Evolutionary conservation across 92 coral and sea anemone genomes (phyloP), one percentile per base, ranked within the genome.

Genomic region (Umimayanthus kanabou): DNA sequence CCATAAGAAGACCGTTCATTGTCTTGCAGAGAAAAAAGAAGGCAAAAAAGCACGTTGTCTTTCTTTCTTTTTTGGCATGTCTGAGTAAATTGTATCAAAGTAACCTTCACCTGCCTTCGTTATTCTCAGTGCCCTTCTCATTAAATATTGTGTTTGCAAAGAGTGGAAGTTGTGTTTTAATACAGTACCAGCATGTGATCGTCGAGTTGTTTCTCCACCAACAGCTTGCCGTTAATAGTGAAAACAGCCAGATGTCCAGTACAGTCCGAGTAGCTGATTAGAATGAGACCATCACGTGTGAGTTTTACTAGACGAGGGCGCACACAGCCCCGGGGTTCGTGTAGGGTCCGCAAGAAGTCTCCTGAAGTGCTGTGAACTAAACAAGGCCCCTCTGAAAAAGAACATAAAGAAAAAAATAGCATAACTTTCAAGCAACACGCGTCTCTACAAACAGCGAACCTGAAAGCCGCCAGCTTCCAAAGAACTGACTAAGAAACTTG

Each of bases 171-270:
- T 75, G 39, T 47, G 26, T 14, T 73, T 8, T 9, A 7, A 43
- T n/a, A 81, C 91, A 15, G 65, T 80, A 97, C 99, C 96, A 97
- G 89, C 89, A 95, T 92, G 83, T 95, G 98, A n/a, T 97, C 99
- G 81, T 95, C 98, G n/a, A 97, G 92, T 74, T 89, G 85, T 61
- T 81, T 91, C 61, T 92, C 90, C 80, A 86, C 93, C 43, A 88
- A 76, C 88, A 92, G 84, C 61, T 88, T 89, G 43, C 99, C 99
- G 85, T 97, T 97, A 75, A 92, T 84, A 11, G 99, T 92, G 84
- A 95, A 97, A 85, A 95, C 96, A n/a, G 99, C 98, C 85, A 97
- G 81, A 85, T 95, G 94, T 33, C 99, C 99, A 49, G 94, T 97
- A 23, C 95, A 92, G 90, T 97, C 99, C 3, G 99, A 90, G 90